These are phyloP conservation scores for Emesis furor DNA, from an alignment of 2,888 invertebrate genomes.

Conservation along the genomic window DNA sequence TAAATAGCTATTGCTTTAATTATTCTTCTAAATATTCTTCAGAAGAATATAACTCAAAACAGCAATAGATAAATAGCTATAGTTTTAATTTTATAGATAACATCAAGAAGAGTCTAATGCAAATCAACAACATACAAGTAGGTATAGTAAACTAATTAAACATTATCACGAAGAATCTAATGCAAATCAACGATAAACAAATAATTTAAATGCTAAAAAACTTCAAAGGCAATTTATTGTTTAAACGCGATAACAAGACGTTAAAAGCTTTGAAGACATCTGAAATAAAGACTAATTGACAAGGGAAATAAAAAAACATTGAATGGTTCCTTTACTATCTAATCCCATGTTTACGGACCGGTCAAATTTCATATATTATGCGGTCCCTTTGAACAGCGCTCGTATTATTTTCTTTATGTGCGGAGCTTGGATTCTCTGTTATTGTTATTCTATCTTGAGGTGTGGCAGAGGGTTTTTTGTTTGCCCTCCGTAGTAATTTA, in stretches of 20 bases:
- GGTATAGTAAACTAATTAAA: not conserved
- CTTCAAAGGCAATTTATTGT: slow-evolving; percentile 39
- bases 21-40: too few species aligned
- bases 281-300: slow-evolving; percentile 76
- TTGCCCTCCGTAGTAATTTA: slow-evolving; percentile 83
- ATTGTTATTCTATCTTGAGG: slow-evolving; percentile 88
- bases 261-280: slow-evolving; percentile 68
- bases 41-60: too few species aligned
- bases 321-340: slow-evolving; percentile 75
- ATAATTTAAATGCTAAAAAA: slow-evolving; percentile 36
- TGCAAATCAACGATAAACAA: not conserved
- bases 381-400: slow-evolving; percentile 75
- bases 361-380: slow-evolving; percentile 81
- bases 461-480: slow-evolving; percentile 84
- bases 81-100: too few species aligned
- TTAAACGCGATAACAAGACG: slow-evolving; percentile 54
- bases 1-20: too few species aligned
- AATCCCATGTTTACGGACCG: slow-evolving; percentile 79
- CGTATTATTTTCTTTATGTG: slow-evolving; percentile 83
- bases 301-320: slow-evolving; percentile 75
- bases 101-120: too few species aligned
- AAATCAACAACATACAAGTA: too few species aligned
- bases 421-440: slow-evolving; percentile 81
- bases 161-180: not conserved
- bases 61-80: too few species aligned